Evolutionary conservation across 2,113 vertebrate species (phyloP).

Genomic region (Rhodinocichla rosea): DNA sequence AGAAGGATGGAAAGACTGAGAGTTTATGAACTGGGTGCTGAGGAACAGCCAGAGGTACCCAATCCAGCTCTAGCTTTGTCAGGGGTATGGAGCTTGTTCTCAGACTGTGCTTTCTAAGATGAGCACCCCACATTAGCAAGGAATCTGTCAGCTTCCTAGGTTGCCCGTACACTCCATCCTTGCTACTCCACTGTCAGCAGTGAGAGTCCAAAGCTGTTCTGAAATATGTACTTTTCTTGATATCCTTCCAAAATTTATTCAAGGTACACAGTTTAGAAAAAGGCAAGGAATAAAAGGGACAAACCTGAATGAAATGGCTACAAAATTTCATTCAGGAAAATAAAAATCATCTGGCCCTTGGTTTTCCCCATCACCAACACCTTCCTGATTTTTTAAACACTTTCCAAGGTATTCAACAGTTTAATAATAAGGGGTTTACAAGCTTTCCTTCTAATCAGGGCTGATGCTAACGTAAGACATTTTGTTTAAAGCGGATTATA

Average conservation of each 20-base stretch:
- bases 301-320: background rate
- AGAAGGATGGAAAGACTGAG: background rate
- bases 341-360: background rate
- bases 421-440: background rate
- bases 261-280: background rate
- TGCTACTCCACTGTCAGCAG: background rate
- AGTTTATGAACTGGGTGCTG: background rate
- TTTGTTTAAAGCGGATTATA: constrained; percentile 61
- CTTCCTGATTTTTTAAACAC: background rate
- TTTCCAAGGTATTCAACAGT: background rate
- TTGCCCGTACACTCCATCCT: background rate
- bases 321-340: background rate
- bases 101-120: background rate
- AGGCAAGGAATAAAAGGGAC: background rate
- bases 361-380: background rate
- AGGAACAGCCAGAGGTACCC: background rate
- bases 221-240: background rate
- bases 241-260: background rate
- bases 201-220: background rate
- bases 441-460: background rate
- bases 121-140: background rate
- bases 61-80: background rate
- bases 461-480: background rate
- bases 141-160: background rate
- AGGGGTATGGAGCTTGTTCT: background rate